Evolutionary conservation across 1,140 invertebrate species (phyloP).

Genomic region (Pogonomyrmex barbatus): DNA sequence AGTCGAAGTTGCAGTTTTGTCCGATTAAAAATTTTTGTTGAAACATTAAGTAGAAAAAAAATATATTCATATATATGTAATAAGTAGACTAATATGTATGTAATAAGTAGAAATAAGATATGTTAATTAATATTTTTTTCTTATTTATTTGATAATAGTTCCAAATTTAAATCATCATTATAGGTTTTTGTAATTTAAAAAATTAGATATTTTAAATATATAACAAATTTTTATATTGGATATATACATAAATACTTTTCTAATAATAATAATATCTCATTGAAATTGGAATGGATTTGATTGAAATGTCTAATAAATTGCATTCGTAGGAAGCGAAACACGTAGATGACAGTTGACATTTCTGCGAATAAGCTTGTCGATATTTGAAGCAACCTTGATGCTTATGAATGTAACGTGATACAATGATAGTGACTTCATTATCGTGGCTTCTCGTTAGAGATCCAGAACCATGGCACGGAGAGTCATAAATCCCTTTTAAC

Average conservation of each 20-base stretch:
- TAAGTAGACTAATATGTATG: too few relatives aligned
- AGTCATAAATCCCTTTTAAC: conserved; percentile 43
- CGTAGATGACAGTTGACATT: background rate
- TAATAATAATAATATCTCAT: background rate
- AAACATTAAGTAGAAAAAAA: background rate
- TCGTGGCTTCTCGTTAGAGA: conserved; percentile 10
- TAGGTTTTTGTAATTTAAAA: background rate
- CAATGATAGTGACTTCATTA: conserved; percentile 47
- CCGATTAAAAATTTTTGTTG: background rate
- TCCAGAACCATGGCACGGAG: background rate
- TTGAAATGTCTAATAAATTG: background rate
- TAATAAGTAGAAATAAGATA: too few relatives aligned
- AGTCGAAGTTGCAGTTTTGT: background rate
- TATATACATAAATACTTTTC: background rate
- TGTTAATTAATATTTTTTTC: too few relatives aligned
- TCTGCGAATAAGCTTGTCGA: background rate
- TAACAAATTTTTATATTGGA: background rate
- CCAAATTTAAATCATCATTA: too few relatives aligned
- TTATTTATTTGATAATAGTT: too few relatives aligned
- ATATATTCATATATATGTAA: too few relatives aligned
- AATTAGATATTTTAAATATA: background rate
- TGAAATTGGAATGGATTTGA: background rate
- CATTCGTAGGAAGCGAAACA: background rate
- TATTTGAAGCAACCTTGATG: conserved; percentile 20
- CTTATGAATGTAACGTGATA: background rate